phyloP scores from a whole-genome alignment of 2,797 vertebrate genomes.

The Acrossocheilus fasciatus region DNA sequence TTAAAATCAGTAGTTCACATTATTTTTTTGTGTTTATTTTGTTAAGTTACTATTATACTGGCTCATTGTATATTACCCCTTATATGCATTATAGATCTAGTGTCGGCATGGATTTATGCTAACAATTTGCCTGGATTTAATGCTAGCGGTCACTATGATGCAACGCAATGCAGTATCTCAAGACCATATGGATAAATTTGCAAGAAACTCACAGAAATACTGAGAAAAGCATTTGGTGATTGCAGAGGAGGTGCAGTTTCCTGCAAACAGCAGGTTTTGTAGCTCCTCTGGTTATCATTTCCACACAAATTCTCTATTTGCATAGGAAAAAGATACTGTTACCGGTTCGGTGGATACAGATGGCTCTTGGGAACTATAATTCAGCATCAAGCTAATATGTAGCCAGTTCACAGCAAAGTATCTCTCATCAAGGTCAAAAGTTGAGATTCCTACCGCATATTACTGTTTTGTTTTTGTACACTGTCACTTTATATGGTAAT shows the following conservation, averaged over 20 bases:
- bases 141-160: background rate
- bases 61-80: background rate
- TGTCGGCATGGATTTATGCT: conserved; percentile 2
- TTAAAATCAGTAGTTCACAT: background rate
- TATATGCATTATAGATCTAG: conserved; percentile 7
- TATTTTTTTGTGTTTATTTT: conserved; percentile 6
- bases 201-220: background rate
- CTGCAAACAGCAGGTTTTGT: conserved; percentile 12
- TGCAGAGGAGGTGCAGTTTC: conserved; percentile 2
- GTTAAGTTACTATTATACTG: background rate
- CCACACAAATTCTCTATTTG: conserved; percentile 14
- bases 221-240: background rate
- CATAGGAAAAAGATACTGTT: conserved; percentile 40
- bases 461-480: conserved; percentile 57
- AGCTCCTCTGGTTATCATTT: conserved; percentile 32
- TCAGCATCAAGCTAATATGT: conserved; percentile 62
- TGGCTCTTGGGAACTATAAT: conserved; percentile 38
- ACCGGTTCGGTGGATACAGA: conserved; percentile 57
- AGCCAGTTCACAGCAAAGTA: conserved; percentile 30
- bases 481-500: conserved; percentile 65
- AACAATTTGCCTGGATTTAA: background rate
- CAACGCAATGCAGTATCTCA: conserved; percentile 24
- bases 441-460: conserved; percentile 34
- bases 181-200: background rate
- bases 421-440: conserved; percentile 47